phyloP scores from a whole-genome alignment of 2,888 invertebrate genomes.

The Ormyrus thymus region DNA sequence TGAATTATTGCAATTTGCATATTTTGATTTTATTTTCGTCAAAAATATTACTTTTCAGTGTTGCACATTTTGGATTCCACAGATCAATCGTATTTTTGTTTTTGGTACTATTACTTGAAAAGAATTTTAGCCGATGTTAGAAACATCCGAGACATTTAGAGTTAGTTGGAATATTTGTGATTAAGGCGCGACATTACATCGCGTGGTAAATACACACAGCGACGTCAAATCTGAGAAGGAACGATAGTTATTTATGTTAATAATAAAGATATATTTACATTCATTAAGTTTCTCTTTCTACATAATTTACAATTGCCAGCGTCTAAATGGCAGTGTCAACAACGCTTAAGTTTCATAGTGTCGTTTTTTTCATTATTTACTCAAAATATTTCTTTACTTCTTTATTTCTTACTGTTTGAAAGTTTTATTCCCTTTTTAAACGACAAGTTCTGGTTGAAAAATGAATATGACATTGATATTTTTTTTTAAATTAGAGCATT shows the following conservation, averaged over 20 bases:
- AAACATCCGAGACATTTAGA: conserved; percentile 51
- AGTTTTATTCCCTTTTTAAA: conserved; percentile 33
- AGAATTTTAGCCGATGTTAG: conserved; percentile 35
- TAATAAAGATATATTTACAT: conserved; percentile 74
- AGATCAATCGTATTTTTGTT: conserved; percentile 20
- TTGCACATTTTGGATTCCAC: conserved; percentile 10
- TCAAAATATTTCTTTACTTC: conserved; percentile 43
- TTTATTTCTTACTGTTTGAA: conserved; percentile 13
- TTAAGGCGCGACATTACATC: conserved; percentile 50
- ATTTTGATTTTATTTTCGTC: conserved; percentile 34
- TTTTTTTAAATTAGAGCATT: conserved; percentile 67
- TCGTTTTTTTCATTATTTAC: conserved; percentile 43
- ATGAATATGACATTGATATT: conserved; percentile 62
- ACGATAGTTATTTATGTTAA: conserved; percentile 67
- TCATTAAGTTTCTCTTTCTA: conserved; percentile 70
- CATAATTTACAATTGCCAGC: conserved; percentile 73
- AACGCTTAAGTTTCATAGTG: conserved; percentile 61
- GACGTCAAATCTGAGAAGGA: conserved; percentile 60
- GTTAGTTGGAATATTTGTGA: conserved; percentile 45
- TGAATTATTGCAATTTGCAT: conserved; percentile 42
- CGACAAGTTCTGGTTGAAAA: conserved; percentile 58
- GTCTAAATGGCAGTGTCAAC: conserved; percentile 72
- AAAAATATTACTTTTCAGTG: conserved; percentile 18
- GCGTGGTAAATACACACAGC: conserved; percentile 43
- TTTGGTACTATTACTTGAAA: conserved; percentile 23